Percentiles rank a stretch among this genome's conserved stretches.
Evolutionary conservation across 2,797 vertebrate genomes (phyloP).

Genomic region (Pogoniulus pusillus): DNA sequence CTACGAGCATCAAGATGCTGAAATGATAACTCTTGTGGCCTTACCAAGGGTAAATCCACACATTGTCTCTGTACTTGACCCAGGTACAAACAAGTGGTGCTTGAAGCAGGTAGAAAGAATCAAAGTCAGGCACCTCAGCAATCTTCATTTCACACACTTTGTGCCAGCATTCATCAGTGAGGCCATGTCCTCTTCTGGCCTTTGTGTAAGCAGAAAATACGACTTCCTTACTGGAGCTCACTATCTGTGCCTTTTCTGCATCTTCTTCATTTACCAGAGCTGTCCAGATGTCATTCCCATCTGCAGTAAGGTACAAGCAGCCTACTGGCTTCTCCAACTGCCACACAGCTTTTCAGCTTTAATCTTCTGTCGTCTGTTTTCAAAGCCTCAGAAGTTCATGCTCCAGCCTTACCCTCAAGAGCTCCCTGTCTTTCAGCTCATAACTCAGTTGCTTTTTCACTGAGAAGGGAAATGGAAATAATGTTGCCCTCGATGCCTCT

Average conservation of each 20-base stretch:
- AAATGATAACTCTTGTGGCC: neutral
- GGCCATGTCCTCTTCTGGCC: neutral
- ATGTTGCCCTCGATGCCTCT: neutral
- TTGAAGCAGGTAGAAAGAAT: neutral
- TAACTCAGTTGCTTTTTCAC: neutral
- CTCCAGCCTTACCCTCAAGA: neutral
- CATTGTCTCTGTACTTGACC: neutral
- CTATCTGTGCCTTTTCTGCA: neutral
- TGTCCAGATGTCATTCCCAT: neutral
- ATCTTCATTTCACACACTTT: neutral
- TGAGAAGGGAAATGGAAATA: neutral
- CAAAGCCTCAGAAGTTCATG: neutral
- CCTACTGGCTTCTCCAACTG: neutral
- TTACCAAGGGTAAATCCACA: neutral
- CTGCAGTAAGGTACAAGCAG: neutral
- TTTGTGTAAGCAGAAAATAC: neutral
- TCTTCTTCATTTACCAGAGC: neutral
- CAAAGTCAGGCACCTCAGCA: neutral
- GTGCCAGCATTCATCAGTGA: neutral
- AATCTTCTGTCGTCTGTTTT: neutral
- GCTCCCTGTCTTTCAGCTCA: neutral
- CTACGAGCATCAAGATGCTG: neutral
- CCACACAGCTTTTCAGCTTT: neutral
- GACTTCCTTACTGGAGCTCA: neutral
- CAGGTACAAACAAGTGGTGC: neutral